Conservation (phyloP, 2,888 invertebrate genomes). For the Microctonus brassicae region DNA sequence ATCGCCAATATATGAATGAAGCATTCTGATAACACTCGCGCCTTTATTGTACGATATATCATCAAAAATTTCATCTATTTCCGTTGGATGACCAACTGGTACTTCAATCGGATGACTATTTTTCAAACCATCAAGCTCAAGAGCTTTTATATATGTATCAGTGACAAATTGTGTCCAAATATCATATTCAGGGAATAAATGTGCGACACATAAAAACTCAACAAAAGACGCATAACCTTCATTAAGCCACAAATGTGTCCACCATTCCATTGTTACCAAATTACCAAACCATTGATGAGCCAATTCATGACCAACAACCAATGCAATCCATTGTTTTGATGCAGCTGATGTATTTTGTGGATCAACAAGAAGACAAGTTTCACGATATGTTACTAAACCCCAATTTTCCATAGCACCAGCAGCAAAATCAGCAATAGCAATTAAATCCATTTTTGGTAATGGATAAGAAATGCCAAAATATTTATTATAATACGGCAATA, state of each 20-base stretch:
- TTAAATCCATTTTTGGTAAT: slow-evolving; percentile 94
- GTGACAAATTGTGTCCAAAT: slow-evolving; percentile 98
- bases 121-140: slow-evolving; percentile 88
- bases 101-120: slow-evolving; percentile 98
- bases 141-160: slow-evolving; percentile 86
- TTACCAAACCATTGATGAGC: slow-evolving; percentile 99
- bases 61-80: slow-evolving; percentile 98
- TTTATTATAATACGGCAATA: slow-evolving; percentile 92
- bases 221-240: slow-evolving; percentile 97
- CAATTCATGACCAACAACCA: slow-evolving; percentile 92
- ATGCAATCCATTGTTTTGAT: slow-evolving; percentile 87
- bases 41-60: slow-evolving; percentile 97
- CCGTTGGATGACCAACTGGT: slow-evolving; percentile 92
- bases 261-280: slow-evolving; percentile 98
- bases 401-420: slow-evolving; percentile 99
- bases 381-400: slow-evolving; percentile 83
- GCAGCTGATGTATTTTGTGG: slow-evolving; percentile 89
- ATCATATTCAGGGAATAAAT: slow-evolving; percentile 94
- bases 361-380: slow-evolving; percentile 91
- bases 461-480: slow-evolving; percentile 97
- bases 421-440: slow-evolving; percentile 95
- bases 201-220: slow-evolving; percentile 93
- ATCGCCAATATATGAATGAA: slow-evolving; percentile 94
- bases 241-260: slow-evolving; percentile 97
- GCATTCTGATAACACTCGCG: slow-evolving; percentile 94